Conservation (phyloP, 2,888 invertebrate genomes). For the Cataglyphis albicans region DNA sequence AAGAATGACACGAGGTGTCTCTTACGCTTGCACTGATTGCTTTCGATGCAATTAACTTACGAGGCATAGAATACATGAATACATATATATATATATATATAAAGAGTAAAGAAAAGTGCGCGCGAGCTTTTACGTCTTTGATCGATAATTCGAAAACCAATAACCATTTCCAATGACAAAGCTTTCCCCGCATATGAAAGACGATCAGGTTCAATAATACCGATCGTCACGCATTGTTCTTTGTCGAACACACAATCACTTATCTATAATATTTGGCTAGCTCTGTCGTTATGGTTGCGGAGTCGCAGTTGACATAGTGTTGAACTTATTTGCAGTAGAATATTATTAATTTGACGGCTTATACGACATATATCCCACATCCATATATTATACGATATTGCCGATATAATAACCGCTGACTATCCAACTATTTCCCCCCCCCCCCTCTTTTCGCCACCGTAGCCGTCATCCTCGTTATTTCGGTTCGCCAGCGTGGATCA, state of each 20-base stretch:
- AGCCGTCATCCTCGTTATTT: constrained; percentile 64
- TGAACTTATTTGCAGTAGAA: constrained; percentile 86
- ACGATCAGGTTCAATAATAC: constrained; percentile 44
- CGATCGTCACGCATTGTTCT: constrained; percentile 66
- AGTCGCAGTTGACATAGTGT: constrained; percentile 86
- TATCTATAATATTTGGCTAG: constrained; percentile 64
- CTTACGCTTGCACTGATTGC: constrained; percentile 75
- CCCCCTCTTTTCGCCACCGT: neutral
- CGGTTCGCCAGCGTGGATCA: constrained; percentile 78
- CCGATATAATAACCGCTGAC: constrained; percentile 72
- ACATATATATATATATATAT: constrained; percentile 28
- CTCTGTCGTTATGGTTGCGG: constrained; percentile 86
- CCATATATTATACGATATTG: constrained; percentile 73
- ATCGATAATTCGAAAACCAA: constrained; percentile 32
- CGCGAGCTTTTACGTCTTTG: constrained; percentile 19
- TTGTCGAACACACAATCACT: constrained; percentile 44
- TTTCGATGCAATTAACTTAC: constrained; percentile 62
- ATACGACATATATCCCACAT: constrained; percentile 77
- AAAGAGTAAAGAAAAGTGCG: constrained; percentile 38
- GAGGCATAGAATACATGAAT: constrained; percentile 34
- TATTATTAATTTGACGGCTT: constrained; percentile 85
- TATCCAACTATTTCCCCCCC: constrained; percentile 26
- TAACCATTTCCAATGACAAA: constrained; percentile 57
- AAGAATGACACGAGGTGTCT: constrained; percentile 64
- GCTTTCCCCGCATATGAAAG: constrained; percentile 59